These are phyloP conservation scores for Lepus americanus DNA, from an alignment of 2,113 vertebrate species.

Conservation along the genomic window DNA sequence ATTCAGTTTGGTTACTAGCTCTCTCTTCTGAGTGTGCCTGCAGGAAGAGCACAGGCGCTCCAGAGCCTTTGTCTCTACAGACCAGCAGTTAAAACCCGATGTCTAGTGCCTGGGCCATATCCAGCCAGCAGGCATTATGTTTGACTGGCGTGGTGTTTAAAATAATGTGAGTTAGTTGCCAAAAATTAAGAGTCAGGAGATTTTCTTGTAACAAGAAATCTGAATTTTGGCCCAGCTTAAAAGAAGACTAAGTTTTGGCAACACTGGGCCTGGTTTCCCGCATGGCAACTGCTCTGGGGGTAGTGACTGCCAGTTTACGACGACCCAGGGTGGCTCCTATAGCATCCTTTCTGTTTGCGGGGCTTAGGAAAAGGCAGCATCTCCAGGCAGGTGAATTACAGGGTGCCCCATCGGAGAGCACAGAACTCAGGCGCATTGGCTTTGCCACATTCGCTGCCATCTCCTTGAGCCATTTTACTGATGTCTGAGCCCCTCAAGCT, in stretches of 20 bases:
- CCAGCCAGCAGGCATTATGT: background rate
- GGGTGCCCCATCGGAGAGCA: background rate
- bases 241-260: background rate
- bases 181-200: slow-evolving; percentile 43
- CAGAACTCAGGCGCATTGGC: accelerated
- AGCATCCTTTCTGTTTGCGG: background rate
- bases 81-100: background rate
- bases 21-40: background rate
- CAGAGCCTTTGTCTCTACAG: background rate
- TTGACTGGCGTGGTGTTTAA: background rate
- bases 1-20: background rate
- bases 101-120: background rate
- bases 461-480: background rate
- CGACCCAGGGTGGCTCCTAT: background rate
- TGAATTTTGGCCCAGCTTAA: slow-evolving; percentile 10
- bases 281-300: background rate
- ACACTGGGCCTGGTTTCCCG: background rate
- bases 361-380: background rate
- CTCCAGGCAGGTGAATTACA: background rate
- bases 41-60: background rate
- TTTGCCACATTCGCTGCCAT: background rate
- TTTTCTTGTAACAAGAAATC: slow-evolving; percentile 27
- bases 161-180: slow-evolving; percentile 17
- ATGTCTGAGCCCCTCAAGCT: background rate
- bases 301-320: background rate